Conservation (phyloP, 2,113 vertebrate species). For the Benitochromis conjunctus region DNA sequence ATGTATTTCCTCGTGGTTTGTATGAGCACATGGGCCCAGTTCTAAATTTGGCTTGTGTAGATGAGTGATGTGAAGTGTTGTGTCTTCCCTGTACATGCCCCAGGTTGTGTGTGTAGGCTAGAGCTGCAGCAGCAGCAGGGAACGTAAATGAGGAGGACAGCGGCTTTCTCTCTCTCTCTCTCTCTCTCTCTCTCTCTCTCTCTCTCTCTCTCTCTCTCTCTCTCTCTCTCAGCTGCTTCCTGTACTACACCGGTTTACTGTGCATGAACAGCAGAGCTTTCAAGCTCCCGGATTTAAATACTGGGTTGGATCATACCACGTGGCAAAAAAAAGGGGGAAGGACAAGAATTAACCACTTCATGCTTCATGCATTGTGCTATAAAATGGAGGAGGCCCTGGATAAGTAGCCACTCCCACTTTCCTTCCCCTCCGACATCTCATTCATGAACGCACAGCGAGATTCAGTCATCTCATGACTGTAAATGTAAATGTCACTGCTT, state of each 20-base stretch:
- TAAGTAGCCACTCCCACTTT: conserved; percentile 33
- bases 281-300: conserved; percentile 70
- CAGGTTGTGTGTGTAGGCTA: conserved; percentile 46
- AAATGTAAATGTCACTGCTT: neutral
- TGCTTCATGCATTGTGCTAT: conserved; percentile 37
- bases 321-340: conserved; percentile 40
- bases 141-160: conserved; percentile 30
- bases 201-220: neutral
- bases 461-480: neutral
- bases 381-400: conserved; percentile 43
- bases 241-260: conserved; percentile 44
- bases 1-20: neutral
- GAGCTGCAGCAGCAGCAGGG: neutral
- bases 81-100: conserved; percentile 48
- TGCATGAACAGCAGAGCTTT: conserved; percentile 37
- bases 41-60: conserved; percentile 38
- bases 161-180: neutral
- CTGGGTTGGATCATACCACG: conserved; percentile 63
- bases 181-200: neutral
- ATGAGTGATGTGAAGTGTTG: conserved; percentile 59
- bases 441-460: conserved; percentile 1
- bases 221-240: conserved; percentile 56
- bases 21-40: neutral
- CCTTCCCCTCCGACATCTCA: conserved; percentile 12
- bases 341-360: conserved; percentile 29